phyloP scores from a whole-genome alignment of 1,140 invertebrate species.

The Parapsyche elsis region DNA sequence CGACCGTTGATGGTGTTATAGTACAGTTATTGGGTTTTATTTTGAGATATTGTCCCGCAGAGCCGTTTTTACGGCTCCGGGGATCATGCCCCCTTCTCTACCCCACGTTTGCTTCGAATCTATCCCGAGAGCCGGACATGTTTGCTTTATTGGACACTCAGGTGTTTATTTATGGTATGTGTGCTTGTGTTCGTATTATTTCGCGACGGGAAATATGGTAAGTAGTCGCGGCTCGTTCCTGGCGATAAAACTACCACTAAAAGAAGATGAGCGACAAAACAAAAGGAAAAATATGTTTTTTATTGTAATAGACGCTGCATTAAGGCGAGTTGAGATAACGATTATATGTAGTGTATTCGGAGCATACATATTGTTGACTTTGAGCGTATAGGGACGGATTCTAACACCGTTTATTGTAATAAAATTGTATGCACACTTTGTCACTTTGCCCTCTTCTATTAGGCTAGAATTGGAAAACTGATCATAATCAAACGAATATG shows the following conservation, averaged over 20 bases:
- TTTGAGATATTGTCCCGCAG: conserved; percentile 36
- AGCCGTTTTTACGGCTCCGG: neutral
- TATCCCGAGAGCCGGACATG: conserved; percentile 12
- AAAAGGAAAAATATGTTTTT: too few species aligned
- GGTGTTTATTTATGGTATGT: conserved; percentile 24
- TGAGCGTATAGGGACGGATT: too few species aligned
- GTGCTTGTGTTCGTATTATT: too few species aligned
- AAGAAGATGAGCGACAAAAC: neutral
- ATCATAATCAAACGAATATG: too few species aligned
- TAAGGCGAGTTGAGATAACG: too few species aligned
- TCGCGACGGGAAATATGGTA: conserved; percentile 9
- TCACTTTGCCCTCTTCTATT: too few species aligned
- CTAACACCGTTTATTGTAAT: too few species aligned
- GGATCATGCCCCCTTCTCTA: neutral
- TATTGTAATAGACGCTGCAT: too few species aligned
- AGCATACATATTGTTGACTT: too few species aligned
- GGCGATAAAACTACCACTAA: neutral
- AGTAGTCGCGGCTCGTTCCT: neutral
- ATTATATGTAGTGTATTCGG: too few species aligned
- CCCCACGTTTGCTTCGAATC: neutral
- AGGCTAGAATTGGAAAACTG: too few species aligned
- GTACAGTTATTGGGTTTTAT: conserved; percentile 41
- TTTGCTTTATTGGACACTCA: conserved; percentile 37
- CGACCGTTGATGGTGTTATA: conserved; percentile 20
- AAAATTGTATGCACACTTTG: too few species aligned